These are phyloP conservation scores for Oncorhynchus masou DNA, from an alignment of 2,113 vertebrate genomes.

Conservation along the genomic window DNA sequence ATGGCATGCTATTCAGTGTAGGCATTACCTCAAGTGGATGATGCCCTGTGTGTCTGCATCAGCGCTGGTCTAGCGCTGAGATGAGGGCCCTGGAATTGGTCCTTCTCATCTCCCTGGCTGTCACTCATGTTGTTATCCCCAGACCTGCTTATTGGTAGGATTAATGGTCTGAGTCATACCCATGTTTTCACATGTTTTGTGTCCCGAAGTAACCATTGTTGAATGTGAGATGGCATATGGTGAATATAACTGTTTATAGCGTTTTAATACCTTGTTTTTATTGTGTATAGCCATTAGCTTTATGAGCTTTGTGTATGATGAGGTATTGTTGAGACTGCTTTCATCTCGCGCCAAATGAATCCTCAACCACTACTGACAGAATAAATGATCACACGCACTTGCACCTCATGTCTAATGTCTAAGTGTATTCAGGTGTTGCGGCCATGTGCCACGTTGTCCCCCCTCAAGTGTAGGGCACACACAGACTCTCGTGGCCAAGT, in stretches of 20 bases:
- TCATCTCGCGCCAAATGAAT: no score
- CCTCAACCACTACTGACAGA: no score
- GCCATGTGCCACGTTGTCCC: not conserved
- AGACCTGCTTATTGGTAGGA: slow-evolving; percentile 17
- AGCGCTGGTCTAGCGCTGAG: not conserved
- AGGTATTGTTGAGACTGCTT: no score
- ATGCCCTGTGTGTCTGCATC: slow-evolving; percentile 11
- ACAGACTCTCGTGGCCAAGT: not conserved
- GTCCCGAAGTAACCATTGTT: slow-evolving; percentile 3
- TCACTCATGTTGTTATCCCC: slow-evolving; percentile 24
- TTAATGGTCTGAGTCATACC: slow-evolving; percentile 46
- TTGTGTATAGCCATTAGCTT: no score
- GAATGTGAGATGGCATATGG: no score
- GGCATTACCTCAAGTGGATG: not conserved
- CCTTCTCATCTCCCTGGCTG: slow-evolving; percentile 17
- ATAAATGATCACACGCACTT: no score
- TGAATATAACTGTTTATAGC: no score
- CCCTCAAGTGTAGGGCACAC: not conserved
- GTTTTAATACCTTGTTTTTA: no score
- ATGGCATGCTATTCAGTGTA: not conserved
- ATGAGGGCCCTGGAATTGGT: slow-evolving; percentile 18
- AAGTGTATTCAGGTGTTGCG: not conserved
- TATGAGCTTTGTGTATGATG: no score
- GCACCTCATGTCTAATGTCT: not conserved
- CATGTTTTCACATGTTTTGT: slow-evolving; percentile 25